These are phyloP conservation scores for Oxytorus armatus DNA, from an alignment of 2,888 invertebrate species.

Conservation along the genomic window DNA sequence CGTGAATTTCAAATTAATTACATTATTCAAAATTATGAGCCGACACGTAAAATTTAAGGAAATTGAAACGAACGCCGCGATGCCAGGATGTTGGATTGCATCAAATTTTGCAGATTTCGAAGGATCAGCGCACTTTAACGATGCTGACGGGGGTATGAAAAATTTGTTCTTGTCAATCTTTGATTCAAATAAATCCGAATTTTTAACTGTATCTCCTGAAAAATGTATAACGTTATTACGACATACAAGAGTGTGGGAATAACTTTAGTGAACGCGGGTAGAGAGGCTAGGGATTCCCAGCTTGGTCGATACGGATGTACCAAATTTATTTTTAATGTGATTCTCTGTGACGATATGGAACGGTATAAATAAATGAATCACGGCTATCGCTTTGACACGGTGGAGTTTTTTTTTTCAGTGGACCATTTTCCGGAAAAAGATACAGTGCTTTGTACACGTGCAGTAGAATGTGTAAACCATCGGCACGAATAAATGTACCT, in stretches of 20 bases:
- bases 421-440: slow-evolving; percentile 12
- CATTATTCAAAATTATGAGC: no score
- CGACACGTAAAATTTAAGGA: no score
- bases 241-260: no score
- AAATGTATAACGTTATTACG: not conserved
- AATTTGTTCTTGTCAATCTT: not conserved
- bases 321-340: no score
- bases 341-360: not conserved
- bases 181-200: not conserved
- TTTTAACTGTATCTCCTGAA: not conserved
- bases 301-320: no score
- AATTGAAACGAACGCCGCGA: no score
- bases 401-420: not conserved
- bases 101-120: not conserved
- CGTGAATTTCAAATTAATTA: no score
- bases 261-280: no score
- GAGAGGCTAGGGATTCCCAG: no score
- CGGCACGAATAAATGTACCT: slow-evolving; percentile 13
- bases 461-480: slow-evolving; percentile 21
- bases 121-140: no score
- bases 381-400: not conserved
- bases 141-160: not conserved
- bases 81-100: no score
- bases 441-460: slow-evolving; percentile 12
- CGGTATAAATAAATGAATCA: not conserved